Conservation (phyloP, 1,140 invertebrate species). For the Drosophila insularis region DNA sequence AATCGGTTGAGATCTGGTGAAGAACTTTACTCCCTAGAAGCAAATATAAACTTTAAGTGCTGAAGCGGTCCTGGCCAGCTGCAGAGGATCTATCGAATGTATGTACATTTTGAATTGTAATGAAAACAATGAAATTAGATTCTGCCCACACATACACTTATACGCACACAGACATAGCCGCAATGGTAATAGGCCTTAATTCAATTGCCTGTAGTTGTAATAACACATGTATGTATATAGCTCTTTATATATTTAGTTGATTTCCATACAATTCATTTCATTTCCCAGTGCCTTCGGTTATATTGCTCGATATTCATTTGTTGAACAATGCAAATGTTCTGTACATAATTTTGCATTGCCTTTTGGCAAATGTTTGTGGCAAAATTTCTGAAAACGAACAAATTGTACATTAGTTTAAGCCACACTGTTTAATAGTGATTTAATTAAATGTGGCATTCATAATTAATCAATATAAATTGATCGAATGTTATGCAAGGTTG, state of each 20-base stretch:
- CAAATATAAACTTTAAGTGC: background rate
- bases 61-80: background rate
- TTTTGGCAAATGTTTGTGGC: background rate
- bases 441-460: slow-evolving; percentile 43
- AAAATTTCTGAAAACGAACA: background rate
- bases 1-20: no score
- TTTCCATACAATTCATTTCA: slow-evolving; percentile 13
- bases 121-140: slow-evolving; percentile 5
- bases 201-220: slow-evolving; percentile 41
- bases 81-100: background rate
- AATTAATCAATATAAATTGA: slow-evolving; percentile 46
- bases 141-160: slow-evolving; percentile 15
- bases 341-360: slow-evolving; percentile 4
- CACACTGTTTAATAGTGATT: slow-evolving; percentile 15
- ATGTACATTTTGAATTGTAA: background rate
- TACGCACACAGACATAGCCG: slow-evolving; percentile 7
- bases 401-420: slow-evolving; percentile 5
- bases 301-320: slow-evolving; percentile 21
- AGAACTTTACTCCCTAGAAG: no score
- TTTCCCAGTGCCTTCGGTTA: slow-evolving; percentile 28
- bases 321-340: background rate
- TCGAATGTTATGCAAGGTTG: slow-evolving; percentile 1
- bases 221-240: background rate
- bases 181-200: slow-evolving; percentile 54
- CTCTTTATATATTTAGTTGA: background rate